phyloP scores from a whole-genome alignment of 2,888 invertebrate species.

The Imbricaverruca yamaguchii region DNA sequence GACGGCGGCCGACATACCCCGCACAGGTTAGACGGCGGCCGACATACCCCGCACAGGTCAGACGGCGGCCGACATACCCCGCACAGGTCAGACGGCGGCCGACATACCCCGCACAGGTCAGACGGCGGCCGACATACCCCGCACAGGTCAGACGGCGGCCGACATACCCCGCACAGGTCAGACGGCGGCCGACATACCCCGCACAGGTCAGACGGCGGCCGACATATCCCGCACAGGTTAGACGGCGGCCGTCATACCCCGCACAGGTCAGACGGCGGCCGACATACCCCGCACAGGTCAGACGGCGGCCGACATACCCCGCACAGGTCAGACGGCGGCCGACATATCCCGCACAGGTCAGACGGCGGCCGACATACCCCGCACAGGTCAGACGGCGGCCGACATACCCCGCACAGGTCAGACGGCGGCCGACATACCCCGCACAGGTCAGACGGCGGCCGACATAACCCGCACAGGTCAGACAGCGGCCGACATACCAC shows the following conservation, averaged over 20 bases:
- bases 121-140: conserved; percentile 51
- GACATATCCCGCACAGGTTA: conserved; percentile 54
- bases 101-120: conserved; percentile 54
- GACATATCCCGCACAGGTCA: conserved; percentile 54
- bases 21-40: conserved; percentile 44
- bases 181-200: conserved; percentile 51
- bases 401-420: conserved; percentile 54
- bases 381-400: conserved; percentile 44
- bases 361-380: conserved; percentile 51
- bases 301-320: conserved; percentile 51
- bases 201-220: conserved; percentile 44
- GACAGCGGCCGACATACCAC: conserved; percentile 51
- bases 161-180: conserved; percentile 54
- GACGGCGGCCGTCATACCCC: conserved; percentile 51
- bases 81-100: conserved; percentile 44
- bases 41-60: conserved; percentile 54
- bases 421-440: conserved; percentile 51
- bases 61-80: conserved; percentile 51
- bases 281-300: conserved; percentile 54
- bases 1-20: conserved; percentile 51
- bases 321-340: conserved; percentile 44
- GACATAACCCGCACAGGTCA: conserved; percentile 54
- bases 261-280: conserved; percentile 44
- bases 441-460: conserved; percentile 44
- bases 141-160: conserved; percentile 44